Percentiles rank a stretch among this genome's conserved stretches.
phyloP scores from a whole-genome alignment of 2,113 vertebrate species.

The Charina bottae region DNA sequence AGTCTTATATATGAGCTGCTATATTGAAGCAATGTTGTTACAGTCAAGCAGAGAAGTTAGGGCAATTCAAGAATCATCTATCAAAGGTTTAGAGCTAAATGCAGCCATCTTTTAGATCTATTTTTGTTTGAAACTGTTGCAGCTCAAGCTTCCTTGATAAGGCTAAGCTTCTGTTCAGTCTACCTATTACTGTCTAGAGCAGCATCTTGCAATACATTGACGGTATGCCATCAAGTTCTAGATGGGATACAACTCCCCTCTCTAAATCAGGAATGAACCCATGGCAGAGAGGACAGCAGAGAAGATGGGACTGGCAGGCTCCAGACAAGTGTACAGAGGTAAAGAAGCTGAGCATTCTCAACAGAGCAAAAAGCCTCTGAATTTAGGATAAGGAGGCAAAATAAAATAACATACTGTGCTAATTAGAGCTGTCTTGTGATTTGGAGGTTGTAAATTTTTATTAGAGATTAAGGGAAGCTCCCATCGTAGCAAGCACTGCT shows the following conservation, averaged over 20 bases:
- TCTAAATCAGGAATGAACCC: background rate
- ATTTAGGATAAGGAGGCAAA: background rate
- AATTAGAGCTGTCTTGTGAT: background rate
- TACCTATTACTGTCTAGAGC: background rate
- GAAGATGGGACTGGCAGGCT: background rate
- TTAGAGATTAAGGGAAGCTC: background rate
- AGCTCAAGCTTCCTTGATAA: background rate
- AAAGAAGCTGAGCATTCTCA: background rate
- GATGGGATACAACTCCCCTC: background rate
- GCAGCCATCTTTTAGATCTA: background rate
- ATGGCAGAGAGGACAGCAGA: background rate
- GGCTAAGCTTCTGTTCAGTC: background rate
- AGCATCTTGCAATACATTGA: background rate
- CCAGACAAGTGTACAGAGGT: background rate
- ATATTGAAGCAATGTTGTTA: background rate
- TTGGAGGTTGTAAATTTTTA: background rate
- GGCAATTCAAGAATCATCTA: background rate
- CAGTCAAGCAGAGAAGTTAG: background rate
- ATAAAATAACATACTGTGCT: background rate
- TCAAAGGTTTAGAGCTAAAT: background rate
- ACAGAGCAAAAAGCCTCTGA: background rate
- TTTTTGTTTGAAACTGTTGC: background rate
- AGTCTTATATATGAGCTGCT: background rate
- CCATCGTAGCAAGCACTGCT: background rate
- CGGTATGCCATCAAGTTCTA: background rate